Conservation (phyloP, 2,888 invertebrate genomes). For the Galeopsomyia nigrocyanea region DNA sequence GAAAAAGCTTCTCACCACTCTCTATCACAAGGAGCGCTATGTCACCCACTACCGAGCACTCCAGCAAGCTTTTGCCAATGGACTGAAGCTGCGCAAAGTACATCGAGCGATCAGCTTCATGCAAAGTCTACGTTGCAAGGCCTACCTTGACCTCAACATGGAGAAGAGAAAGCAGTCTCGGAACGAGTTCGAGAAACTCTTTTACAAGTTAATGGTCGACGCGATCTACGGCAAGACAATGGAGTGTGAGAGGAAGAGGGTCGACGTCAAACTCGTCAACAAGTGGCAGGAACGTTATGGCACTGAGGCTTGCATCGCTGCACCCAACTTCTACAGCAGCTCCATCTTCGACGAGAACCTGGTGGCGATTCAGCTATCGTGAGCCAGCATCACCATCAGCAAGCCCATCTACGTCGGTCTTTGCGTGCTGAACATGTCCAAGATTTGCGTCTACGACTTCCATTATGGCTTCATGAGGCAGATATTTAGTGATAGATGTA, state of each 20-base stretch:
- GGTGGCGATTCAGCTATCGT: slow-evolving; percentile 55
- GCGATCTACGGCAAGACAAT: no score
- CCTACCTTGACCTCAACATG: slow-evolving; percentile 60
- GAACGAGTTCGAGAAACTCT: slow-evolving; percentile 61
- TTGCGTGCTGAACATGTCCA: slow-evolving; percentile 58
- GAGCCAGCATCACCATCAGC: slow-evolving; percentile 50
- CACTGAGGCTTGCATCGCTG: slow-evolving; percentile 51
- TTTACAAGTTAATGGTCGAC: no score
- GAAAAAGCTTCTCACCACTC: no score
- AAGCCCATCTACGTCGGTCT: slow-evolving; percentile 58
- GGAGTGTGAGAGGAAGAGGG: no score
- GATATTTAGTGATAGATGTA: neutral
- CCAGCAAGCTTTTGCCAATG: slow-evolving; percentile 53
- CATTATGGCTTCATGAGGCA: slow-evolving; percentile 52
- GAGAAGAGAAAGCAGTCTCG: slow-evolving; percentile 55
- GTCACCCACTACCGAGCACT: slow-evolving; percentile 60
- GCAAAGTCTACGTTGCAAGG: no score
- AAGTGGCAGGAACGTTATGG: slow-evolving; percentile 54
- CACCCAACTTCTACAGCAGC: slow-evolving; percentile 59
- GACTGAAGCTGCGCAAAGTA: slow-evolving; percentile 53
- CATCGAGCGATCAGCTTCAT: slow-evolving; percentile 58
- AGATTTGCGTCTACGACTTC: slow-evolving; percentile 59
- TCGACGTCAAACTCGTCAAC: slow-evolving; percentile 52
- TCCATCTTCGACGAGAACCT: slow-evolving; percentile 59
- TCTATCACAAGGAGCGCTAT: slow-evolving; percentile 54